Conservation (phyloP, 2,113 vertebrate genomes). For the Sigmodon hispidus region DNA sequence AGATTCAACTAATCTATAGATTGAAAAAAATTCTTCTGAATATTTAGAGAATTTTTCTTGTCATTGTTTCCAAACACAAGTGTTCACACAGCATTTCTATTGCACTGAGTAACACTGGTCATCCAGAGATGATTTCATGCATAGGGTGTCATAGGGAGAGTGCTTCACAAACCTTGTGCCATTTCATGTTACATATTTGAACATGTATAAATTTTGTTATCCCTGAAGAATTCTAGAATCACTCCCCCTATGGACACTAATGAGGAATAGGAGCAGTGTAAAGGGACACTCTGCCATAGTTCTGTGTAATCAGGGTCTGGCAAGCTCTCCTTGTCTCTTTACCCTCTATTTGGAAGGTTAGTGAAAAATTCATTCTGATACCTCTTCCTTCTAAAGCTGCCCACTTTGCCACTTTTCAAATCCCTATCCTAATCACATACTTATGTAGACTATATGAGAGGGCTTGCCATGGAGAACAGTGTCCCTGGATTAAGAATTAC, state of each 20-base stretch:
- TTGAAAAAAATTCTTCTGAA: neutral
- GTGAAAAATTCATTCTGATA: neutral
- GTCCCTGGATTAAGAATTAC: neutral
- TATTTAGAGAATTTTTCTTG: neutral
- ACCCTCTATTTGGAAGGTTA: neutral
- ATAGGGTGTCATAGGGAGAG: no score
- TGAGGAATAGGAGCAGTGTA: neutral
- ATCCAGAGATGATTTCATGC: neutral
- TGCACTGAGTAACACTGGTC: no score
- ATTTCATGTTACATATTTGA: neutral
- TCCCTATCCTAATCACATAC: neutral
- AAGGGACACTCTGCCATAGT: no score
- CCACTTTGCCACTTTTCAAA: neutral
- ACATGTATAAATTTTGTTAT: neutral
- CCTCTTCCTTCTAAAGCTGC: neutral
- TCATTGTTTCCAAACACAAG: neutral
- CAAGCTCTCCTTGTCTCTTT: neutral
- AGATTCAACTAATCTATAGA: neutral
- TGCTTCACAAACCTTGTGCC: neutral
- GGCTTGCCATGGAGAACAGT: neutral
- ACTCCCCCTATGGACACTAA: neutral
- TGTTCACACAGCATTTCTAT: neutral
- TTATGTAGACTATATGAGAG: neutral
- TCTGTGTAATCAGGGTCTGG: neutral
- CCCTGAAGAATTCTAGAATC: neutral